phyloP scores from a whole-genome alignment of 2,113 vertebrate species.

The Mobula hypostoma region DNA sequence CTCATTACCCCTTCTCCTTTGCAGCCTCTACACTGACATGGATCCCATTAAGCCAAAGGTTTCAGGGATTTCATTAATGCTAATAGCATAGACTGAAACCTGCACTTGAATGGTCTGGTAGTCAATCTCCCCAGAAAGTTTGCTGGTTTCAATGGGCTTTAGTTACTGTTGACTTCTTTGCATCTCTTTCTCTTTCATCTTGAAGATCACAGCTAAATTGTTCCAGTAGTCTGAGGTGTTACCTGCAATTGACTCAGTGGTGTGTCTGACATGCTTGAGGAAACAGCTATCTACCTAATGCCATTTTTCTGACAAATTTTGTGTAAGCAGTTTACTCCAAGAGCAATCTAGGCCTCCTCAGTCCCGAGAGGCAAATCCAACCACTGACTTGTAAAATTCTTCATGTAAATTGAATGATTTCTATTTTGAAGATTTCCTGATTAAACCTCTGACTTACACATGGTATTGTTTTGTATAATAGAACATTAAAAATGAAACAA shows the following conservation, averaged over 20 bases:
- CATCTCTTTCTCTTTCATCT: neutral
- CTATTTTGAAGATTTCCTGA: slow-evolving; percentile 24
- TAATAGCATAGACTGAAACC: no score
- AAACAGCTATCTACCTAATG: slow-evolving; percentile 1
- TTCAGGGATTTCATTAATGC: no score
- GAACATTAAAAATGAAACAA: slow-evolving; percentile 24
- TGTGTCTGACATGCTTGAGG: neutral
- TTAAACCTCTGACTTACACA: neutral
- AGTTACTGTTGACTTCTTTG: neutral
- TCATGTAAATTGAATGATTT: slow-evolving; percentile 21
- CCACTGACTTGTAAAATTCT: neutral
- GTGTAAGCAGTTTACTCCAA: slow-evolving; percentile 9
- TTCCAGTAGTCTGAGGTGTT: neutral
- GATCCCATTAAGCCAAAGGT: no score
- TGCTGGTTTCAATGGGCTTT: neutral
- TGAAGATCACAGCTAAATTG: neutral
- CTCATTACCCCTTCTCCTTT: no score
- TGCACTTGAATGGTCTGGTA: no score
- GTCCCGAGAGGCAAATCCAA: neutral
- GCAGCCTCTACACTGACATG: no score
- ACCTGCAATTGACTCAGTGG: neutral
- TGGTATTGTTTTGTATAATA: slow-evolving; percentile 25
- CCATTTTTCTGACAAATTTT: slow-evolving; percentile 1
- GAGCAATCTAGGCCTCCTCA: neutral
- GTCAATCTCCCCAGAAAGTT: no score